Conservation (phyloP, 2,113 vertebrate genomes). For the Bubalus kerabau region DNA sequence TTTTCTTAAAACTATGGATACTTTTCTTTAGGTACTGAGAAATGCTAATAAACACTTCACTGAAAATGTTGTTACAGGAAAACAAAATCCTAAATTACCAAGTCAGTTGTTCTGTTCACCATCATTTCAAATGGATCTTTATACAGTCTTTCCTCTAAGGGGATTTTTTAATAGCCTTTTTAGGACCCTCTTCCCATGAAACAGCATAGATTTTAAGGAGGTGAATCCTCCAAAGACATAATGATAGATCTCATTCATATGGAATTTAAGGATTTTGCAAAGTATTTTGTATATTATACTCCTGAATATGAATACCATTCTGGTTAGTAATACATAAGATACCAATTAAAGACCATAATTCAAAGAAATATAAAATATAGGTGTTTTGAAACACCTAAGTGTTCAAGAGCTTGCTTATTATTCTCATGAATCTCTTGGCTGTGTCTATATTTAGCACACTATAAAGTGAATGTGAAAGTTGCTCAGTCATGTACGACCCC, state of each 20-base stretch:
- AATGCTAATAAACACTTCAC: not conserved
- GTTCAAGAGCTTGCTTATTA: not conserved
- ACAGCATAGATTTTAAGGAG: not conserved
- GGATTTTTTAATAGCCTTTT: not conserved
- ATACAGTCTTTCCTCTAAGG: not conserved
- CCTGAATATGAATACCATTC: not conserved
- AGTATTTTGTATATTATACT: not conserved
- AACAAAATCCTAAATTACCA: not conserved
- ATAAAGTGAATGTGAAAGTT: not conserved
- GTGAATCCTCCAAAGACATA: not conserved
- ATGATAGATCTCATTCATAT: not conserved
- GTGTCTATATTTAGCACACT: not conserved
- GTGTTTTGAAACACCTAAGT: not conserved
- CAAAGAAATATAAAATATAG: not conserved
- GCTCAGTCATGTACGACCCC: not conserved
- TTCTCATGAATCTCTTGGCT: not conserved
- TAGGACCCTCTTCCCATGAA: not conserved
- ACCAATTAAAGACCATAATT: not conserved
- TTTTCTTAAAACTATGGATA: not conserved
- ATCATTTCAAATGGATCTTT: not conserved
- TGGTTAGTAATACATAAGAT: not conserved
- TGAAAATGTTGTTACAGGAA: not conserved
- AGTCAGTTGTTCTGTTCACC: not conserved
- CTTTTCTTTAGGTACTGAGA: not conserved
- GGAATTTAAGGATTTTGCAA: not conserved